A percentile compares a stretch with the other conserved stretches of the same genome.
phyloP scores from a whole-genome alignment of 2,888 invertebrate species.

The Calliscelio sp. region DNA sequence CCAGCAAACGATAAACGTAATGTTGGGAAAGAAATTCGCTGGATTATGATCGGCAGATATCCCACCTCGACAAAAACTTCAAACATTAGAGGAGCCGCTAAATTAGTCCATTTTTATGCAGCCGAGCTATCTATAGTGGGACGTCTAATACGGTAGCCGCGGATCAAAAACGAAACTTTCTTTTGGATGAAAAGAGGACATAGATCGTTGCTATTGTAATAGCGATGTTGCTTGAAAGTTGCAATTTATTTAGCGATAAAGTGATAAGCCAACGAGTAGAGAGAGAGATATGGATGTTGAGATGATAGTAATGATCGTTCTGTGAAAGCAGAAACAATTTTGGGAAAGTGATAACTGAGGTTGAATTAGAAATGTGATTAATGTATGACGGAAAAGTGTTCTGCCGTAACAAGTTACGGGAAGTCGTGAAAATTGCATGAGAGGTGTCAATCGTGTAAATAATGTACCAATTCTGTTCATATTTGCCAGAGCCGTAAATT shows the following conservation, averaged over 20 bases:
- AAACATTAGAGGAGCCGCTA: neutral
- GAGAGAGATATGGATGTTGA: neutral
- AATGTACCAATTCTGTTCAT: neutral
- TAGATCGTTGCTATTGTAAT: slow-evolving; percentile 6
- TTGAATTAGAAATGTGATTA: too few species aligned
- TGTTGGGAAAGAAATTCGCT: slow-evolving; percentile 27
- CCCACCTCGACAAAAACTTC: neutral
- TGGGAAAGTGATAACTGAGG: too few species aligned
- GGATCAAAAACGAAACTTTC: slow-evolving; percentile 11
- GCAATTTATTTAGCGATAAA: slow-evolving; percentile 12
- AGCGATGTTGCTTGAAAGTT: neutral
- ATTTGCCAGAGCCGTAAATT: neutral
- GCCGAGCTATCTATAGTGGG: neutral
- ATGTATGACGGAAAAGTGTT: neutral
- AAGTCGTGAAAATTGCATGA: neutral
- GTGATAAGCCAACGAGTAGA: neutral
- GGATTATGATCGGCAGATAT: slow-evolving; percentile 35
- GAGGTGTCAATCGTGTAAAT: neutral
- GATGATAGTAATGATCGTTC: neutral
- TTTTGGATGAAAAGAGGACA: neutral
- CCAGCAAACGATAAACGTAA: slow-evolving; percentile 48
- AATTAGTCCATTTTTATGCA: neutral
- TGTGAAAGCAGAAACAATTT: neutral
- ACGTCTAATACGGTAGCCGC: neutral
- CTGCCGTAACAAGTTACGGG: neutral